A percentile compares a stretch with the other conserved stretches of the same genome.
Conservation (phyloP, 2,888 invertebrate species). For the Lithophane semibrunnea region DNA sequence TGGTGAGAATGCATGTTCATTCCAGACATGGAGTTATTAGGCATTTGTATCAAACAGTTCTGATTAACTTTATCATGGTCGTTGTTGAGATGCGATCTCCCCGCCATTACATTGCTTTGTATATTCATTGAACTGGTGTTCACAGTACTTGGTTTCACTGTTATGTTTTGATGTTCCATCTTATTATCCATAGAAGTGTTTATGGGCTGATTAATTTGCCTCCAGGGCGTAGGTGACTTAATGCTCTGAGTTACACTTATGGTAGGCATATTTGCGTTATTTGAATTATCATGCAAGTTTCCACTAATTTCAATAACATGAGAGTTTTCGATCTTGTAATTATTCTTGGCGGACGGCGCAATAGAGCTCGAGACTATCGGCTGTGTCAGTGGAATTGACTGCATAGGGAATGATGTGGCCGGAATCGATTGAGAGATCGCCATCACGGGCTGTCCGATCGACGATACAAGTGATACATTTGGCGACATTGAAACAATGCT, state of each 20-base stretch:
- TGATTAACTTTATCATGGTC: conserved; percentile 84
- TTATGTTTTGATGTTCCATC: conserved; percentile 82
- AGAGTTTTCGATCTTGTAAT: conserved; percentile 85
- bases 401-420: conserved; percentile 83
- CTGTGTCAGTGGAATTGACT: conserved; percentile 86
- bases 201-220: conserved; percentile 79
- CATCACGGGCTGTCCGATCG: conserved; percentile 87
- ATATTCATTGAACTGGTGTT: conserved; percentile 80
- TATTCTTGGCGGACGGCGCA: conserved; percentile 83
- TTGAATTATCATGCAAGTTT: conserved; percentile 84
- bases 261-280: conserved; percentile 81
- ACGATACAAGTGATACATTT: conserved; percentile 86
- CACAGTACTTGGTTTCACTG: conserved; percentile 78
- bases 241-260: conserved; percentile 87
- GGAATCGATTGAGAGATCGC: conserved; percentile 87
- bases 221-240: conserved; percentile 88
- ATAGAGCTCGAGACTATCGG: conserved; percentile 88
- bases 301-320: conserved; percentile 88
- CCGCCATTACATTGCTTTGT: conserved; percentile 77
- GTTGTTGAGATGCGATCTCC: conserved; percentile 77
- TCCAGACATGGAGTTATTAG: conserved; percentile 77
- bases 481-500: conserved; percentile 85
- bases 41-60: conserved; percentile 82
- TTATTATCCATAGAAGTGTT: conserved; percentile 79
- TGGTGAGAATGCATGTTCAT: conserved; percentile 84